Evolutionary conservation across 2,113 vertebrate genomes (phyloP), one percentile per base, ranked within the genome.

Genomic region (Dissostichus mawsoni): DNA sequence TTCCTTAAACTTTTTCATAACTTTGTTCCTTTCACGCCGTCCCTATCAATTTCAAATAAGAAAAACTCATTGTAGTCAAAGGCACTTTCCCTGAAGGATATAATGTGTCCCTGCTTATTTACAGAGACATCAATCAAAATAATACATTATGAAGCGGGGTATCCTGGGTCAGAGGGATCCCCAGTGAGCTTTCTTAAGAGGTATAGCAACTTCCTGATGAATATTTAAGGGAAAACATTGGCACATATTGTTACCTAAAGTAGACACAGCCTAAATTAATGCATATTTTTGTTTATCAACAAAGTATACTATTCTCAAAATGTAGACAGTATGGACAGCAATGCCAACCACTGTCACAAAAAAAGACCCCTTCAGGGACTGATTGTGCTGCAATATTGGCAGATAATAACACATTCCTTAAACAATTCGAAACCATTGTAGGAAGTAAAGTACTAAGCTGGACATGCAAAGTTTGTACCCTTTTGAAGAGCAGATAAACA

Each of bases 101-200:
- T 61, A 45, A 0, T 50, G 53, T 67, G 29, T 47, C 25, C 52
- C 57, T 45, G 74, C 48, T 51, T 76, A 58, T 84, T 79, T 79
- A 79, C 72, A 51, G 56, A 25, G 25, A 62, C 41, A 20, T 25
- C 41, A 47, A 44, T 20, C 55, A 44, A 45, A 62, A 45, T 66
- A 75, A 81, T 69, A 78, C 68, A 70, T 76, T 52, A 68, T 69
- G 48, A 9, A 66, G 48, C 12, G 63, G 45, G 68, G 51, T 55
- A 63, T 51, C 12, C 8, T 4, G 55, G 66, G 51, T 78, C 66
- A 75, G 3, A 57, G 3, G 8, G 50, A 57, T 74, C 62, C 51
- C 36, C 29, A 3, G 0, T n/a, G 73, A 45, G 61, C 55, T 33
- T 20, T 45, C 45, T 25, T 47, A 44, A 16, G 62, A 56, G 45